phyloP scores from a whole-genome alignment of 53 echinoderm and acorn worm species.

The Antedon mediterranea region DNA sequence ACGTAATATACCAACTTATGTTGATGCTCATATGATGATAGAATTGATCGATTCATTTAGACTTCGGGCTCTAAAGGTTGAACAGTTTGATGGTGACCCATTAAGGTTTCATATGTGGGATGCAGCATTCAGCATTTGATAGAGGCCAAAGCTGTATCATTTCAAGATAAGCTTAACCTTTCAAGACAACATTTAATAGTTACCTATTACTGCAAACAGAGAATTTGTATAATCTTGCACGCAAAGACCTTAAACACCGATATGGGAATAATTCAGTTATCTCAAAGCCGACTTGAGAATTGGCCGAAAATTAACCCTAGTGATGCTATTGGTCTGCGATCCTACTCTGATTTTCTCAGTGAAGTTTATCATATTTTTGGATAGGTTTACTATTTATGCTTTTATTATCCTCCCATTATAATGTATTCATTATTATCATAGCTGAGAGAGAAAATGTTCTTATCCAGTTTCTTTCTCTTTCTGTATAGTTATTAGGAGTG shows the following conservation, averaged over 20 bases:
- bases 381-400: too few relatives aligned
- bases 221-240: constrained; percentile 11
- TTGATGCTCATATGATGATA: not conserved
- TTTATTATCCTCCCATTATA: too few relatives aligned
- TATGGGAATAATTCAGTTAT: constrained; percentile 25
- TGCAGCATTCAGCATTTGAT: not conserved
- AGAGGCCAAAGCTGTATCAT: not conserved
- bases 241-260: constrained; percentile 4
- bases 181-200: not conserved
- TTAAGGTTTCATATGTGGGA: not conserved
- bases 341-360: constrained; percentile 26
- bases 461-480: too few relatives aligned
- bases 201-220: constrained; percentile 5
- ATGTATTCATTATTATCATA: too few relatives aligned
- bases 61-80: not conserved
- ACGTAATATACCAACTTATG: not conserved
- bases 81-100: not conserved
- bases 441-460: too few relatives aligned
- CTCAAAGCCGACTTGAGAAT: constrained; percentile 7
- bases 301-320: constrained; percentile 22
- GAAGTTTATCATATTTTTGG: too few relatives aligned
- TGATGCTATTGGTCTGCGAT: constrained; percentile 20
- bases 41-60: not conserved
- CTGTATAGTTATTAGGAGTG: too few relatives aligned
- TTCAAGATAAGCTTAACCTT: not conserved